Conservation (phyloP, 2,113 vertebrate species). For the Oreochromis niloticus region DNA sequence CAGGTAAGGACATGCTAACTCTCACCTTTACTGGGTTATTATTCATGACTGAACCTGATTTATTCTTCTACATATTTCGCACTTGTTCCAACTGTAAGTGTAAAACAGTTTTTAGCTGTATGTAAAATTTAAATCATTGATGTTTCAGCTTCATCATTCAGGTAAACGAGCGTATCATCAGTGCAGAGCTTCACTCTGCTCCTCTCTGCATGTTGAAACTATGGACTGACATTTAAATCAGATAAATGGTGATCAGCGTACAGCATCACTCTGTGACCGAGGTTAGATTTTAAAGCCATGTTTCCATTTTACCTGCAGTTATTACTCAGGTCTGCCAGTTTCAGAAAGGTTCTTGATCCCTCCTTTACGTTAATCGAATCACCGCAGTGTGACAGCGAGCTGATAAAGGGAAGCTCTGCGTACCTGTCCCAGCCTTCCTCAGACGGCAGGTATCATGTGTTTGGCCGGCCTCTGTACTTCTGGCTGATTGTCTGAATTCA, state of each 20-base stretch:
- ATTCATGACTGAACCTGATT: background rate
- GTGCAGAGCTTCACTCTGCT: background rate
- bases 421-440: background rate
- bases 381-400: background rate
- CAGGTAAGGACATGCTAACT: background rate
- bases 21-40: background rate
- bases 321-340: background rate
- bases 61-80: background rate
- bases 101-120: background rate
- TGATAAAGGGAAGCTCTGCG: background rate
- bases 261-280: accelerated
- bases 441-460: accelerated
- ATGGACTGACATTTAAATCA: background rate
- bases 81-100: background rate
- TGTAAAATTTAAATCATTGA: background rate
- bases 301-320: background rate
- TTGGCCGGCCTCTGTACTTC: background rate
- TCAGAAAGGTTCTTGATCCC: background rate
- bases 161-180: accelerated
- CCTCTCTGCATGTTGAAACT: background rate
- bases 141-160: background rate
- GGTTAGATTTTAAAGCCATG: background rate
- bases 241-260: background rate
- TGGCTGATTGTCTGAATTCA: background rate
- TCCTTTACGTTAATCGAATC: background rate